Evolutionary conservation across 2,113 vertebrate species (phyloP).

Genomic region (Larimichthys crocea): DNA sequence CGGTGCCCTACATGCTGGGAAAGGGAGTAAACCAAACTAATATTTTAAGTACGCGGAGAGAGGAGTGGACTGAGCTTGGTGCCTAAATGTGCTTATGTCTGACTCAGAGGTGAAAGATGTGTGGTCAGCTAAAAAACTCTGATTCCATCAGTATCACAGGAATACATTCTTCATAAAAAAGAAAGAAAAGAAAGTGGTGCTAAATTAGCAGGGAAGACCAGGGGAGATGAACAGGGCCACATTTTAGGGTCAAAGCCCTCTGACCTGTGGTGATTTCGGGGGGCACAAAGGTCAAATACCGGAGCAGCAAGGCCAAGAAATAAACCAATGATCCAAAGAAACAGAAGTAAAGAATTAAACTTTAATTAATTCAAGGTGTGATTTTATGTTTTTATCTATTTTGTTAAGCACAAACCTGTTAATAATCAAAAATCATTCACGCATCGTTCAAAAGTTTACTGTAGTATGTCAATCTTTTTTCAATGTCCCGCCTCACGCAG

Average conservation of each 20-base stretch:
- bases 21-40: background rate
- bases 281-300: too few species aligned
- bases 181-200: too few species aligned
- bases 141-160: background rate
- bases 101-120: background rate
- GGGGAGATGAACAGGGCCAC: too few species aligned
- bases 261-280: background rate
- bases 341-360: too few species aligned
- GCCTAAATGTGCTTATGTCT: conserved; percentile 8
- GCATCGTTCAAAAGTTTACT: background rate
- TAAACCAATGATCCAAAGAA: too few species aligned
- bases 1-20: too few species aligned
- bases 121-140: background rate
- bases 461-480: background rate
- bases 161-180: background rate
- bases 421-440: background rate
- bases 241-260: too few species aligned
- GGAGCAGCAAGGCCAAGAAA: too few species aligned
- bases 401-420: too few species aligned
- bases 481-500: background rate
- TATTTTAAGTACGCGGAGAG: background rate
- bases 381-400: too few species aligned
- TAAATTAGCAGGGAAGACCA: too few species aligned
- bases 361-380: too few species aligned
- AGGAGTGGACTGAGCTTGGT: background rate